phyloP scores from a whole-genome alignment of 1,140 invertebrate genomes.

The Ips nitidus region DNA sequence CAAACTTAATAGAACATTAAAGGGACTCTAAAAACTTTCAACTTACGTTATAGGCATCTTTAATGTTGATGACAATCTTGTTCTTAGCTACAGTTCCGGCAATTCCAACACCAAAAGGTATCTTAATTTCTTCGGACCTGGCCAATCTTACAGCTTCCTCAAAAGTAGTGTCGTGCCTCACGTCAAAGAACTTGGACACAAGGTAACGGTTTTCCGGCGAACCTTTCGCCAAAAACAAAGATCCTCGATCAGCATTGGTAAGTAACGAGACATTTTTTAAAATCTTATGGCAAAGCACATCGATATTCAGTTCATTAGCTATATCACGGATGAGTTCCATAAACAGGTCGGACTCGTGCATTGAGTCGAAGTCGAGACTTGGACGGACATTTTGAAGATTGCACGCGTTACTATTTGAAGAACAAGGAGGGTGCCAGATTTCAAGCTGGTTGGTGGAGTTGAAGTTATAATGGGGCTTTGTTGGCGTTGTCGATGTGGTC shows the following conservation, averaged over 20 bases:
- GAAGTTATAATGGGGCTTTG: conserved; percentile 55
- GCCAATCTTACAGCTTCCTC: conserved; percentile 73
- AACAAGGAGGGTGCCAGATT: conserved; percentile 70
- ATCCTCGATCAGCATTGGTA: conserved; percentile 84
- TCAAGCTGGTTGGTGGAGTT: conserved; percentile 83
- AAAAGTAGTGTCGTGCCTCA: conserved; percentile 81
- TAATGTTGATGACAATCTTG: conserved; percentile 87
- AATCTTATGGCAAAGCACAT: conserved; percentile 92
- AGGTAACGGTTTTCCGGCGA: conserved; percentile 73
- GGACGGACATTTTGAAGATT: conserved; percentile 49
- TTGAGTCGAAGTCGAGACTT: conserved; percentile 41
- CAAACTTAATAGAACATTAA: background rate
- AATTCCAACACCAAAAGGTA: conserved; percentile 89
- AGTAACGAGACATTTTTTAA: conserved; percentile 86
- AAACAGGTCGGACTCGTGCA: conserved; percentile 76
- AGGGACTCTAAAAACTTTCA: background rate
- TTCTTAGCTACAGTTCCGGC: conserved; percentile 85
- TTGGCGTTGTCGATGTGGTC: conserved; percentile 17
- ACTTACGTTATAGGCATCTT: conserved; percentile 80
- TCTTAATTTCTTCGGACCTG: conserved; percentile 76
- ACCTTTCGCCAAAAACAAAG: conserved; percentile 84
- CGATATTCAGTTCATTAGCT: conserved; percentile 90
- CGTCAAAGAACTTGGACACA: conserved; percentile 89
- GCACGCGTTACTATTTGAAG: conserved; percentile 64
- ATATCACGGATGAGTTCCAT: conserved; percentile 93